Conservation (phyloP, 2,113 vertebrate genomes). For the Amazona guildingii region DNA sequence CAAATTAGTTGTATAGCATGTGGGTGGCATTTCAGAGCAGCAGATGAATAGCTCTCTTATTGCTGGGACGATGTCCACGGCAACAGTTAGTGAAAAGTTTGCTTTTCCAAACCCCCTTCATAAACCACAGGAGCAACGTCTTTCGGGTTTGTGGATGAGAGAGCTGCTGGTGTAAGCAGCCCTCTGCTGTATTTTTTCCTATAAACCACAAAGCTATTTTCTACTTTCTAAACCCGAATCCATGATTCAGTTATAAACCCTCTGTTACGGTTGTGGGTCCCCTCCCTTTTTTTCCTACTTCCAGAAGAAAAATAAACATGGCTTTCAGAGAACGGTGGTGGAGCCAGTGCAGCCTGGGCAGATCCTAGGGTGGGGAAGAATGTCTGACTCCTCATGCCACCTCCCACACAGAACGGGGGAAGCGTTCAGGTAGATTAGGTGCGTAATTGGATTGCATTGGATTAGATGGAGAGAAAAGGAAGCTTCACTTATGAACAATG, state of each 20-base stretch:
- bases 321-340: background rate
- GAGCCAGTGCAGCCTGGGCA: background rate
- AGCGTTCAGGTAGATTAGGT: background rate
- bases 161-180: background rate
- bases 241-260: background rate
- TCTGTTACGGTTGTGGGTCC: background rate
- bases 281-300: background rate
- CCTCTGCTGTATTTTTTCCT: background rate
- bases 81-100: background rate
- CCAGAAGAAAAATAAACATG: background rate
- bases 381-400: background rate
- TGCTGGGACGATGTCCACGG: background rate
- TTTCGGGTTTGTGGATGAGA: background rate
- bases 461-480: background rate
- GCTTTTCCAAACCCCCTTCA: background rate
- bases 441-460: background rate
- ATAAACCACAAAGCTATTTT: background rate
- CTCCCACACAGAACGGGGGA: background rate
- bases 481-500: background rate
- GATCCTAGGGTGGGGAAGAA: background rate
- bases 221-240: background rate
- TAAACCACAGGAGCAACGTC: background rate
- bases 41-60: background rate
- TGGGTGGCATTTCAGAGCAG: background rate
- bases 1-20: background rate